These are phyloP conservation scores for Hermaeophaga mercurialis DNA, from an alignment of 2,888 invertebrate genomes.

Conservation along the genomic window DNA sequence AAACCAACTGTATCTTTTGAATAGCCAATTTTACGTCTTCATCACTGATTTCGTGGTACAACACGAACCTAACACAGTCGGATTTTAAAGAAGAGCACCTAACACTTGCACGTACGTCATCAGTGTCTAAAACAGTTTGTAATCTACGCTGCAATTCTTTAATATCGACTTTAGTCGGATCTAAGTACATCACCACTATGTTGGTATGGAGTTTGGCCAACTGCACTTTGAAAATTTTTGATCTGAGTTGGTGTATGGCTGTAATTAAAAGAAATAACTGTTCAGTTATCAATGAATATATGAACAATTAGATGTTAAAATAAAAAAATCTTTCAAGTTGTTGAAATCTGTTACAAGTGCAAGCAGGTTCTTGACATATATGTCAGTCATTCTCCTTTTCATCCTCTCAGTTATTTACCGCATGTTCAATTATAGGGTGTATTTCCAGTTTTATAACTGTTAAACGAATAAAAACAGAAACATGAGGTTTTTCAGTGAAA, in stretches of 20 bases:
- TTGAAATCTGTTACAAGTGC: too few relatives aligned
- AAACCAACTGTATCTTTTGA: conserved; percentile 74
- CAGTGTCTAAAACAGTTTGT: conserved; percentile 57
- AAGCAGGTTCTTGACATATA: too few relatives aligned
- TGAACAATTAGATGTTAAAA: too few relatives aligned
- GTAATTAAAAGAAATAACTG: conserved; percentile 36
- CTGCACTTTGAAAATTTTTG: conserved; percentile 69
- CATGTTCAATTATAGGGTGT: too few relatives aligned
- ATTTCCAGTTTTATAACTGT: too few relatives aligned
- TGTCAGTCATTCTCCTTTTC: too few relatives aligned
- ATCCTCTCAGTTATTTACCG: too few relatives aligned
- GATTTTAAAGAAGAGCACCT: conserved; percentile 66
- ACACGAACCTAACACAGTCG: conserved; percentile 69
- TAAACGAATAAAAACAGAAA: too few relatives aligned
- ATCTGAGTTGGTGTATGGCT: conserved; percentile 68
- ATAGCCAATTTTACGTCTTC: conserved; percentile 71
- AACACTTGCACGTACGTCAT: conserved; percentile 63
- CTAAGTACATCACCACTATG: conserved; percentile 71
- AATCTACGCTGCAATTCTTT: conserved; percentile 63
- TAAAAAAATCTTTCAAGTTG: too few relatives aligned
- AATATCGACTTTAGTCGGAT: conserved; percentile 61
- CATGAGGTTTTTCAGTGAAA: too few relatives aligned
- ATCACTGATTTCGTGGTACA: conserved; percentile 74
- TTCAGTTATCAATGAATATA: too few relatives aligned
- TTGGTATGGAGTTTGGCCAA: conserved; percentile 71